Percentiles rank a stretch among this genome's conserved stretches.
phyloP scores from a whole-genome alignment of 2,797 vertebrate genomes.

The Bucorvus abyssinicus region DNA sequence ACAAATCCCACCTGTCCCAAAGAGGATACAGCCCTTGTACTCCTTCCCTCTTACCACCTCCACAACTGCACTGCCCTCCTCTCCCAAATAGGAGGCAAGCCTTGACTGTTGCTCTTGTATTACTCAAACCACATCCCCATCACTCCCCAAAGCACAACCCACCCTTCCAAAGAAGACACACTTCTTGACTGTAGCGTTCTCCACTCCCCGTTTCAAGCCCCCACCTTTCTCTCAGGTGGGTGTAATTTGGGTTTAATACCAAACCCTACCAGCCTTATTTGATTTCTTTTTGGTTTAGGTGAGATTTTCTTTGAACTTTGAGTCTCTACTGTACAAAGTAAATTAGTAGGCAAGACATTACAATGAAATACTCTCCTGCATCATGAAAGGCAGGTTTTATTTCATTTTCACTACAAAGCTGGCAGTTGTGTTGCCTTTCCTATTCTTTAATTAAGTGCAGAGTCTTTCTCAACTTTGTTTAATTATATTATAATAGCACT shows the following conservation, averaged over 20 bases:
- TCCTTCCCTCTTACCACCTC: neutral
- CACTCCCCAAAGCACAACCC: neutral
- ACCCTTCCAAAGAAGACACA: neutral
- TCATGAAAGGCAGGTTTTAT: conserved; percentile 1
- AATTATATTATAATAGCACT: neutral
- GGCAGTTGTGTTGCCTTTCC: neutral
- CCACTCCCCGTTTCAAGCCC: neutral
- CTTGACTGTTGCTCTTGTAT: neutral
- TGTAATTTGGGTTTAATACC: neutral
- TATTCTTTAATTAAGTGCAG: conserved; percentile 7
- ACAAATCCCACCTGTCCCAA: neutral
- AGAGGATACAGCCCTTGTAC: neutral
- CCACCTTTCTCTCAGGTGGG: neutral
- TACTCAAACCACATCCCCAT: neutral
- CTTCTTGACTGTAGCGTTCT: neutral
- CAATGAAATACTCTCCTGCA: neutral
- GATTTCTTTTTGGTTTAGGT: neutral
- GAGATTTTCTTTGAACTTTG: conserved; percentile 20
- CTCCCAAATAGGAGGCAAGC: neutral
- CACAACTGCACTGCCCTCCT: neutral
- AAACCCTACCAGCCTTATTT: neutral
- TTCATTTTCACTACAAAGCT: conserved; percentile 38
- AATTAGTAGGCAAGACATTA: neutral
- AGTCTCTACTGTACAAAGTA: neutral
- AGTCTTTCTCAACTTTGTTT: conserved; percentile 8